Evolutionary conservation across 2,113 vertebrate species (phyloP), one percentile per base, ranked within the genome.

Genomic region (Otis tarda): DNA sequence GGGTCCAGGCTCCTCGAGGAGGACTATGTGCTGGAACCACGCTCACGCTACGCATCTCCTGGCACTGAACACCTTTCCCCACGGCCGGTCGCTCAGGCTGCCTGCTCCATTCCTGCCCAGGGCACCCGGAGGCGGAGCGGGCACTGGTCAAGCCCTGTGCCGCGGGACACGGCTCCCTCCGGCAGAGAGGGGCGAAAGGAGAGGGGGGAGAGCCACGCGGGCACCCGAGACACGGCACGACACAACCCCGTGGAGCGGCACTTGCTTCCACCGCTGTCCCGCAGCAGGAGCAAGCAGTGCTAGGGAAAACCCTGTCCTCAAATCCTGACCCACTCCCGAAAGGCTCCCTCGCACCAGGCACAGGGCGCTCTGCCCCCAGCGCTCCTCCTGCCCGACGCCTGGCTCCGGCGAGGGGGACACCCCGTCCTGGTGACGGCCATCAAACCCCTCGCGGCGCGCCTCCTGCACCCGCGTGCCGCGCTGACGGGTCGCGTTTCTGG

Each of bases 401-500:
- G 19, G 12, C 70, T 33, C 28, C 60, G 37, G 50, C 1, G 1
- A 27, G 7, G 33, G 52, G 80, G 13, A 76, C 33, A 12, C 7
- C 53, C 45, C 28, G 1, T 17, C 49, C 69, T 9, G 31, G 50
- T 11, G 12, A 35, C 2, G 37, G 28, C 9, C 25, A 28, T 2
- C 33, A 8, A 57, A 7, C 0, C 28, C 60, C 39, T 11, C 19
- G 1, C 0, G 1, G 17, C 2, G 0, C 2, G 2, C 11, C 83
- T 16, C 25, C 35, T 0, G 0, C 0, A 1, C 30, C 28, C 56
- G n/a, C 0, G 0, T 1, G 1, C 3, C 5, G 1, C 74, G 52
- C 63, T 1, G 4, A 24, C 0, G 0, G 56, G 39, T 5, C 3
- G 9, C 5, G 27, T 6, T 17, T 30, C n/a, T 12, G 8, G 60